Conservation (phyloP, 2,797 vertebrate genomes). For the Tarsius wallacei region DNA sequence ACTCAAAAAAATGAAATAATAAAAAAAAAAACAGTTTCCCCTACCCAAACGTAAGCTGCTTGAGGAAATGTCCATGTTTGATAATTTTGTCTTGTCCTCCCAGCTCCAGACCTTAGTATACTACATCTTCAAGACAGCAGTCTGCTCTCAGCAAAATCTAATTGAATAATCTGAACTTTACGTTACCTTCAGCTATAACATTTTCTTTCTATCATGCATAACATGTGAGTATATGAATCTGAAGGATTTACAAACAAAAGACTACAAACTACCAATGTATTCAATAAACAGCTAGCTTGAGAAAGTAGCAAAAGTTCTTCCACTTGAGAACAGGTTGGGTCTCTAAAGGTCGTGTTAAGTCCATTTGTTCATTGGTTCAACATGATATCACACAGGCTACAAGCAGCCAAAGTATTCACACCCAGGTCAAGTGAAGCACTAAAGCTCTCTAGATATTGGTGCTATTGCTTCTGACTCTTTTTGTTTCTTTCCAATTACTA, state of each 20-base stretch:
- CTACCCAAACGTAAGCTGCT: not conserved
- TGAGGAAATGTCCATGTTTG: not conserved
- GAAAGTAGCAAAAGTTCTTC: not conserved
- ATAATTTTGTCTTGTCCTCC: not conserved
- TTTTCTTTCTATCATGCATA: not conserved
- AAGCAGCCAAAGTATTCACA: not conserved
- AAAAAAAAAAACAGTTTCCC: not conserved
- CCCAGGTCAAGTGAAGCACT: not conserved
- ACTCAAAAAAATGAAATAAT: not conserved
- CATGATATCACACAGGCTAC: not conserved
- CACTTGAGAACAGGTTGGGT: not conserved
- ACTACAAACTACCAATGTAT: not conserved
- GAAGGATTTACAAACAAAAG: not conserved
- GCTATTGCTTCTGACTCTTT: not conserved
- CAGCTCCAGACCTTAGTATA: too few relatives aligned
- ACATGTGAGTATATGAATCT: not conserved
- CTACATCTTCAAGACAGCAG: not conserved
- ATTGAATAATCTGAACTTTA: not conserved
- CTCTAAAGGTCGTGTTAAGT: not conserved
- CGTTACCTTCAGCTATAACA: not conserved
- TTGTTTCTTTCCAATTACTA: not conserved
- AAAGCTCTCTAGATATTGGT: not conserved
- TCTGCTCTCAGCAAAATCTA: not conserved
- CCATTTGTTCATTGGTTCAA: not conserved
- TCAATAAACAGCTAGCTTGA: not conserved